These are phyloP conservation scores for Drosophila mauritiana DNA, from an alignment of 1,140 invertebrate genomes.

Conservation along the genomic window DNA sequence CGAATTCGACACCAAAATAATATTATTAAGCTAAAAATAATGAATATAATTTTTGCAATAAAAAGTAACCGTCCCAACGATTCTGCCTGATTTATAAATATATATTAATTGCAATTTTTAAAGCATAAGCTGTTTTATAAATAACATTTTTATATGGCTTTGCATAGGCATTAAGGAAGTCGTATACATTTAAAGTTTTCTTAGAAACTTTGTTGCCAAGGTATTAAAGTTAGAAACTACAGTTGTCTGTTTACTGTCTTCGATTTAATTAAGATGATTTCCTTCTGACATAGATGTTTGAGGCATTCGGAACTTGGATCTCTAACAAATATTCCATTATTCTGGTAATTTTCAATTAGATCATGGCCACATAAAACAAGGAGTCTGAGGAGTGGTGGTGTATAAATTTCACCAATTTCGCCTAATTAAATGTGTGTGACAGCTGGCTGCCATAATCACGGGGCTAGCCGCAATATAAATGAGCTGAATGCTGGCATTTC, in stretches of 20 bases:
- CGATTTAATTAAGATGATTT: slow-evolving; percentile 27
- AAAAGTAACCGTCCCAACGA: too few species aligned
- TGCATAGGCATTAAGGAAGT: too few species aligned
- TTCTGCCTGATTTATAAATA: too few species aligned
- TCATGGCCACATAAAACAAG: slow-evolving; percentile 6
- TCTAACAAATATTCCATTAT: too few species aligned
- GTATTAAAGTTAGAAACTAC: not conserved
- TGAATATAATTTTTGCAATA: too few species aligned
- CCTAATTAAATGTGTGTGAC: slow-evolving; percentile 69
- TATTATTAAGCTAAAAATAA: not conserved
- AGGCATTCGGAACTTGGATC: not conserved
- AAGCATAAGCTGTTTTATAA: too few species aligned
- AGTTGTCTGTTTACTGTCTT: not conserved
- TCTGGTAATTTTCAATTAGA: slow-evolving; percentile 39
- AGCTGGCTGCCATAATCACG: slow-evolving; percentile 61
- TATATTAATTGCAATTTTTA: too few species aligned
- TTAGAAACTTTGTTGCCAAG: slow-evolving; percentile 9
- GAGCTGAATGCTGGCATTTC: slow-evolving; percentile 40
- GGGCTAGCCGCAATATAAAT: slow-evolving; percentile 63
- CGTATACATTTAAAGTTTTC: not conserved
- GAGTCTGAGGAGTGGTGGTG: not conserved
- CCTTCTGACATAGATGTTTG: not conserved
- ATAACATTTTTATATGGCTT: too few species aligned
- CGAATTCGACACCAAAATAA: too few species aligned
- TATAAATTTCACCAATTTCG: slow-evolving; percentile 56